Evolutionary conservation across 2,797 vertebrate species (phyloP).

Genomic region (Alcedo quadribrachys): DNA sequence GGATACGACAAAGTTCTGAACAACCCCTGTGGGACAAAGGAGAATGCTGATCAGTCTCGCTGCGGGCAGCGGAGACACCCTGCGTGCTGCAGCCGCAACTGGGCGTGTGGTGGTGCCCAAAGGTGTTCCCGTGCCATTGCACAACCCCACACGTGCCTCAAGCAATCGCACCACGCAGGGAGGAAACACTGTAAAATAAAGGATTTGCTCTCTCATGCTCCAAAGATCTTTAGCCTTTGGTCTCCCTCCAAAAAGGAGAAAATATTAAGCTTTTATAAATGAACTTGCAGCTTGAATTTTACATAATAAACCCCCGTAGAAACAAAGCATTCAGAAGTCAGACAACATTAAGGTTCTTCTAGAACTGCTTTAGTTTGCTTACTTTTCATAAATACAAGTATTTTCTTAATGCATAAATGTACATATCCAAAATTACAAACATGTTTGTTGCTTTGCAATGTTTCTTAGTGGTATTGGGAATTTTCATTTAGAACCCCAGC

Average conservation of each 20-base stretch:
- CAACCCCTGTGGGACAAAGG: conserved; percentile 85
- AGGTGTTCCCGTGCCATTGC: neutral
- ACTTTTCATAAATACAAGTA: neutral
- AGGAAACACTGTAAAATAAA: neutral
- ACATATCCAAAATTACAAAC: neutral
- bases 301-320: neutral
- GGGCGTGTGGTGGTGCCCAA: neutral
- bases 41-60: neutral
- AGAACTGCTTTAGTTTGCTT: neutral
- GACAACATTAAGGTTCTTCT: neutral
- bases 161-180: neutral
- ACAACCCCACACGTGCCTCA: neutral
- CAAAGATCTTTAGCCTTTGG: neutral
- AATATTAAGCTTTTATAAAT: neutral
- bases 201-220: neutral
- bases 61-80: neutral
- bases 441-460: fast-evolving
- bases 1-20: conserved; percentile 96
- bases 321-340: neutral
- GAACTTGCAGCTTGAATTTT: neutral
- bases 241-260: neutral
- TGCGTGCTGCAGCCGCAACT: too few relatives aligned
- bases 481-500: neutral
- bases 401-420: neutral
- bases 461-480: neutral